Percentiles rank a stretch among this genome's conserved stretches.
phyloP scores from a whole-genome alignment of 2,888 invertebrate genomes.

The Petrolisthes cinctipes region DNA sequence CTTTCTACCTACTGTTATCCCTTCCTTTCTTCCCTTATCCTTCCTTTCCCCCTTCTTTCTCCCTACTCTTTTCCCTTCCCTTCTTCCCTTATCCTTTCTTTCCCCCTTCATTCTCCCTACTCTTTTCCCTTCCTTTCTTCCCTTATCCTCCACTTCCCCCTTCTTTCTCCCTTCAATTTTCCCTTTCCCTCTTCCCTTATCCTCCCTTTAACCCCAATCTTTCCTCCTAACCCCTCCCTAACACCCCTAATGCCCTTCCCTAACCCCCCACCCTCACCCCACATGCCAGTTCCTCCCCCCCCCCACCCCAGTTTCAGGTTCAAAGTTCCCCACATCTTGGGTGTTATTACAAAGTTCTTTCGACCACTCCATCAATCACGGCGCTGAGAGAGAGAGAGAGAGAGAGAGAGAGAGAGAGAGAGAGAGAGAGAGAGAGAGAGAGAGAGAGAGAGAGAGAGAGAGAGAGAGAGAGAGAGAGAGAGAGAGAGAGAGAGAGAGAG shows the following conservation, averaged over 20 bases:
- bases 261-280: too few species aligned
- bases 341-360: slow-evolving; percentile 28
- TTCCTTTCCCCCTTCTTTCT: too few species aligned
- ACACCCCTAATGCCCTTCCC: too few species aligned
- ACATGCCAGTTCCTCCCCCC: not conserved
- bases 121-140: not conserved
- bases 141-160: not conserved
- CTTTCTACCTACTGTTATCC: not conserved
- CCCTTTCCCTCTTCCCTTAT: too few species aligned
- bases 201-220: too few species aligned
- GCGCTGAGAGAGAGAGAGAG: slow-evolving; percentile 6
- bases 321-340: slow-evolving; percentile 19
- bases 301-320: slow-evolving; percentile 16
- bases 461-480: not conserved
- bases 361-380: slow-evolving; percentile 16
- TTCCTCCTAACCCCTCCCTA: too few species aligned
- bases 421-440: slow-evolving; percentile 23
- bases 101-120: not conserved
- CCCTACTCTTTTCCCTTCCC: not conserved
- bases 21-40: not conserved
- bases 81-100: not conserved
- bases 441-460: slow-evolving; percentile 1
- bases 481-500: not conserved
- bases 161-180: too few species aligned
- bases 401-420: slow-evolving; percentile 25